phyloP scores from a whole-genome alignment of 1,140 invertebrate species.

The Helicorthomorpha holstii region DNA sequence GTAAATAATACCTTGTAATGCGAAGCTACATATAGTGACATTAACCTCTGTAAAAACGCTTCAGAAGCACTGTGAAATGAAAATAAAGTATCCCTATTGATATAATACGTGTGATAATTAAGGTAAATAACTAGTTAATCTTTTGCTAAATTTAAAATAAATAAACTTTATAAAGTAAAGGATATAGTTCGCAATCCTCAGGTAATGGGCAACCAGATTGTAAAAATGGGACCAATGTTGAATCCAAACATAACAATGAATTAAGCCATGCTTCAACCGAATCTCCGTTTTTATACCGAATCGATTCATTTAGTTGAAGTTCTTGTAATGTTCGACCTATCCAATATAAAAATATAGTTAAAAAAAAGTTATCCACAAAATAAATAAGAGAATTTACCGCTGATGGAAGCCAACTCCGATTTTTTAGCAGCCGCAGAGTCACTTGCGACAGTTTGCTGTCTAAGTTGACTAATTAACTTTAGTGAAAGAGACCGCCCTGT shows the following conservation, averaged over 20 bases:
- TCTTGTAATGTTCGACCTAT: slow-evolving; percentile 29
- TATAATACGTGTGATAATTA: slow-evolving; percentile 25
- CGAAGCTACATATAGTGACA: slow-evolving; percentile 87
- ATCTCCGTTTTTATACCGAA: slow-evolving; percentile 80
- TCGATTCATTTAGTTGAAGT: slow-evolving; percentile 67
- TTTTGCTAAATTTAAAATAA: not conserved
- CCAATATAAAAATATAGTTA: no score
- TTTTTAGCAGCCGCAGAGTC: not conserved
- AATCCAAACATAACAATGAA: slow-evolving; percentile 78
- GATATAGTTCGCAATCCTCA: slow-evolving; percentile 69
- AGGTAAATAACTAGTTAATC: not conserved
- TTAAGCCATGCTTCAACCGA: slow-evolving; percentile 82
- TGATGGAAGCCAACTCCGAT: not conserved
- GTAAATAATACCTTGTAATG: slow-evolving; percentile 66
- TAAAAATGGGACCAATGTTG: slow-evolving; percentile 41
- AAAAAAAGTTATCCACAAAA: no score
- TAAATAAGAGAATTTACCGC: not conserved
- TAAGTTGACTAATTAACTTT: slow-evolving; percentile 82
- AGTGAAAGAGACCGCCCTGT: slow-evolving; percentile 89
- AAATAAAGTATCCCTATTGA: slow-evolving; percentile 79
- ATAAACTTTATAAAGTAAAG: slow-evolving; percentile 8
- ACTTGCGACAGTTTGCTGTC: slow-evolving; percentile 32
- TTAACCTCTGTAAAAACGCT: slow-evolving; percentile 75
- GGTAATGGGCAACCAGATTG: slow-evolving; percentile 70
- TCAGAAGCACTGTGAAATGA: slow-evolving; percentile 94